Conservation (phyloP, 2,888 invertebrate genomes). For the Ormyrus rosae region DNA sequence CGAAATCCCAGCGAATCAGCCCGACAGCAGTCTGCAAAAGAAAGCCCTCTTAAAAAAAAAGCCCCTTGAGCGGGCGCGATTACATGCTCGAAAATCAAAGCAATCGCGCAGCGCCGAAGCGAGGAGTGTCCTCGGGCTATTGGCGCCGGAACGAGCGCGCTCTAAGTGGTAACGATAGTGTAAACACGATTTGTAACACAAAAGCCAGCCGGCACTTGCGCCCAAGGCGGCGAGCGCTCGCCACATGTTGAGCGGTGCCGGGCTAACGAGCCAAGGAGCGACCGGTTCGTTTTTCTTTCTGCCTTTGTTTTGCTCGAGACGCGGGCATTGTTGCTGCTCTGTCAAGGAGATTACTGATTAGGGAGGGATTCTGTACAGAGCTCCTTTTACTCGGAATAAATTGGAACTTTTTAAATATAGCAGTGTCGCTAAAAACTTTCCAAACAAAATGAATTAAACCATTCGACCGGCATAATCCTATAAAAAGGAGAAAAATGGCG, state of each 20-base stretch:
- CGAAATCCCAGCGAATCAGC: no score
- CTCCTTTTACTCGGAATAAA: background rate
- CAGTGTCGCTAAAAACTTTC: no score
- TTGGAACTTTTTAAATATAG: no score
- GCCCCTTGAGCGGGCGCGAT: background rate
- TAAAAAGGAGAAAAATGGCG: no score
- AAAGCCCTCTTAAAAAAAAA: background rate
- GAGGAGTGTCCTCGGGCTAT: constrained; percentile 70
- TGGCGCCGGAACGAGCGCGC: constrained; percentile 64
- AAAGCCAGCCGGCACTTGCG: constrained; percentile 70
- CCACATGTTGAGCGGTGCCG: constrained; percentile 69
- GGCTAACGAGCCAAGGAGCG: constrained; percentile 17
- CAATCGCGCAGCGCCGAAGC: constrained; percentile 14
- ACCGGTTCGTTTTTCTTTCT: background rate
- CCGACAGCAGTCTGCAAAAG: background rate
- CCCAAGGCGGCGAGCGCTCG: constrained; percentile 69
- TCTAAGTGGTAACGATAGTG: constrained; percentile 68
- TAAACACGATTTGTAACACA: constrained; percentile 75
- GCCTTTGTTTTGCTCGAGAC: background rate
- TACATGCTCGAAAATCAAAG: constrained; percentile 23
- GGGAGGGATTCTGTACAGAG: no score
- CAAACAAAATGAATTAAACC: no score
- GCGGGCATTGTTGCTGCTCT: no score
- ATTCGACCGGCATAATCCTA: no score
- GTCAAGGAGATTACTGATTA: no score